A percentile compares a stretch with the other conserved stretches of the same genome.
These are phyloP conservation scores for Prunella himalayana DNA, from an alignment of 2,113 vertebrate genomes.

Conservation along the genomic window DNA sequence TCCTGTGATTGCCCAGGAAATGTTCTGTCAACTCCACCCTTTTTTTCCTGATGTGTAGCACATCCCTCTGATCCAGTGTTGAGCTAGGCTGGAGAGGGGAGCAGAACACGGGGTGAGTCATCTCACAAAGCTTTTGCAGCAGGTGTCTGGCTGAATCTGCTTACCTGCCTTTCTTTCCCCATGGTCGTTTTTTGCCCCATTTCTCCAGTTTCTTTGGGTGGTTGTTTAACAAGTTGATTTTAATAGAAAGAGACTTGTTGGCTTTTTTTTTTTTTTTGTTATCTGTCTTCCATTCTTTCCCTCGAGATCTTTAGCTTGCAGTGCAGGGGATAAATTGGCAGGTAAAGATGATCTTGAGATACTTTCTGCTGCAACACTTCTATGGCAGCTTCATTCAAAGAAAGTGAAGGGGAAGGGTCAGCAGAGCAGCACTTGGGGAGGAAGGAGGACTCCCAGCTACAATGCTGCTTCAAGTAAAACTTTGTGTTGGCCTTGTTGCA, in stretches of 20 bases:
- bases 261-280: neutral
- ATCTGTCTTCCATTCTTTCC: neutral
- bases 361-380: neutral
- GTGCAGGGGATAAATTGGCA: neutral
- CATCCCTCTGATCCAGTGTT: neutral
- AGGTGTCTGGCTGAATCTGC: neutral
- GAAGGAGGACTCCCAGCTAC: neutral
- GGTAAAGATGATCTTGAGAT: neutral
- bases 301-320: neutral
- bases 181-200: neutral
- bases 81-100: neutral
- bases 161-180: neutral
- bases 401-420: neutral
- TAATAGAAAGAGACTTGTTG: neutral
- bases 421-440: neutral
- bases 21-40: constrained; percentile 50
- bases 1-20: constrained; percentile 47
- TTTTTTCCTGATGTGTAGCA: constrained; percentile 15
- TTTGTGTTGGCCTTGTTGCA: neutral
- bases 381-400: neutral
- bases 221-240: neutral
- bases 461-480: neutral
- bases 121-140: neutral
- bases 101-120: constrained; percentile 14
- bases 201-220: neutral